phyloP scores from a whole-genome alignment of 2,888 invertebrate species.

The Drosophila cracens region DNA sequence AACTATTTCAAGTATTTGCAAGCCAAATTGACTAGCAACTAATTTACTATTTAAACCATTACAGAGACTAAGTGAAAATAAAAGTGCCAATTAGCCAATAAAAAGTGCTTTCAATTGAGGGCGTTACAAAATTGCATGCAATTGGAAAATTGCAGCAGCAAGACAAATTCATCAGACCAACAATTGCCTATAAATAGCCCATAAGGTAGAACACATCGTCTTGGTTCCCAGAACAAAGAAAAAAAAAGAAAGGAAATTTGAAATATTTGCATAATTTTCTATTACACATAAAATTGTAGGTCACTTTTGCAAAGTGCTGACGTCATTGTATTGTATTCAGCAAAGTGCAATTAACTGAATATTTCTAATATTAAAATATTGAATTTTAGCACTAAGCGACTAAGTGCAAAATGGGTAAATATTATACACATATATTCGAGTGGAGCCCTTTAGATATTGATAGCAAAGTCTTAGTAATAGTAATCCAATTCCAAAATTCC shows the following conservation, averaged over 20 bases:
- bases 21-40: conserved; percentile 2
- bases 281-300: conserved; percentile 17
- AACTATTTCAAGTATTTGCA: conserved; percentile 22
- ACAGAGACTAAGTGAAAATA: conserved; percentile 46
- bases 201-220: conserved; percentile 62
- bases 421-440: conserved; percentile 5
- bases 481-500: not conserved
- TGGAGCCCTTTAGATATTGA: not conserved
- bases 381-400: conserved; percentile 22
- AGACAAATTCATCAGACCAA: conserved; percentile 47
- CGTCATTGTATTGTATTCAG: conserved; percentile 26
- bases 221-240: conserved; percentile 40
- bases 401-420: conserved; percentile 62
- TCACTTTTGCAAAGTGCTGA: conserved; percentile 14
- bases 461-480: not conserved
- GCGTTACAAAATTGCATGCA: conserved; percentile 61
- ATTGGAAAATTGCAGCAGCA: conserved; percentile 49
- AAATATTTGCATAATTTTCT: conserved; percentile 58
- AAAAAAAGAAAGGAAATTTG: conserved; percentile 11
- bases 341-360: conserved; percentile 27
- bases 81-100: conserved; percentile 46
- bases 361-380: conserved; percentile 8
- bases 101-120: conserved; percentile 29
- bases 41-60: not conserved
- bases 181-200: conserved; percentile 69